Percentiles rank a stretch among this genome's conserved stretches.
These are phyloP conservation scores for Mayetiola destructor DNA, from an alignment of 2,888 invertebrate genomes.

Conservation along the genomic window DNA sequence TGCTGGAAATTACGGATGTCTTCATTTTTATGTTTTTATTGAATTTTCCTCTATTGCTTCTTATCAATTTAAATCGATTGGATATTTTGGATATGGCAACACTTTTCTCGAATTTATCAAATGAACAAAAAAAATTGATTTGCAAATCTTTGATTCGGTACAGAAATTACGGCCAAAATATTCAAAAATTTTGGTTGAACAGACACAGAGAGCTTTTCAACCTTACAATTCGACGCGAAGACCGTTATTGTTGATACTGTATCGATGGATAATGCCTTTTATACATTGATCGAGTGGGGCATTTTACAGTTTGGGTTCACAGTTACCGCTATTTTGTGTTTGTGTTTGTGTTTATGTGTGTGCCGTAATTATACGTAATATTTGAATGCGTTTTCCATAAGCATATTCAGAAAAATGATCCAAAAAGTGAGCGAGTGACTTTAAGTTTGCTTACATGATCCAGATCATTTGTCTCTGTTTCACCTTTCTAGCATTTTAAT, in stretches of 20 bases:
- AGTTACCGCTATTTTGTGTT: background rate
- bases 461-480: too few relatives aligned
- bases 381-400: too few relatives aligned
- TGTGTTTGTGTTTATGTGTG: too few relatives aligned
- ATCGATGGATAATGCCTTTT: conserved; percentile 1
- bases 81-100: background rate
- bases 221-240: conserved; percentile 1
- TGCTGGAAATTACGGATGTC: background rate
- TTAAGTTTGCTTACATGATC: too few relatives aligned
- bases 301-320: background rate
- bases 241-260: conserved; percentile 5
- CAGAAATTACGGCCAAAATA: too few relatives aligned
- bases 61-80: background rate
- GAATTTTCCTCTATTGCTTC: background rate
- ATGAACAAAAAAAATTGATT: background rate
- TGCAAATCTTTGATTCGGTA: too few relatives aligned
- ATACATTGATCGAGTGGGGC: background rate
- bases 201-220: background rate
- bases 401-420: too few relatives aligned
- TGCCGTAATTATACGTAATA: background rate
- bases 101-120: background rate
- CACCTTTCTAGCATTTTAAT: too few relatives aligned
- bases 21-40: background rate
- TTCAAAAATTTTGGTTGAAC: background rate
- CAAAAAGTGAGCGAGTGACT: too few relatives aligned